Evolutionary conservation across 2,888 invertebrate genomes (phyloP), one percentile per base, ranked within the genome.

Genomic region (Diploptera punctata): DNA sequence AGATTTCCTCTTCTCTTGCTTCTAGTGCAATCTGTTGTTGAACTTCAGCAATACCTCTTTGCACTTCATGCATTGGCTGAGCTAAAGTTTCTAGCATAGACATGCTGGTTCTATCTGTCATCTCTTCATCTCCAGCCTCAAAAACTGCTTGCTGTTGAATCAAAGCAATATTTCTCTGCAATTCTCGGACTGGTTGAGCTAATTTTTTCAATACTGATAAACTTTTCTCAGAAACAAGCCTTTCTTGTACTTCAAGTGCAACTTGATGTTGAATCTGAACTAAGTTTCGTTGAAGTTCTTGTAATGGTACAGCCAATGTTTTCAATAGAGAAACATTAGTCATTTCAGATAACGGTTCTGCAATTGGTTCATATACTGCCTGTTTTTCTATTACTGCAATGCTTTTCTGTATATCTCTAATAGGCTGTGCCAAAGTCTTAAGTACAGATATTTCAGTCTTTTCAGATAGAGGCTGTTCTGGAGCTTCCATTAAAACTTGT

Each of bases 81-180:
- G 73, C 73, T 16, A 61, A 57, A n/a, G 70, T 52, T n/a, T 70
- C 26, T 21, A 70, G 19, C 60, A 67, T 47, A 19, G 49, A 26
- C 10, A 57, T 44, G 2, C 33, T 44, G 18, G 73, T 44, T 24
- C 31, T 38, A 18, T 73, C 70, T 10, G 69, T 47, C 47, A 71
- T 61, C 1, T 61, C 57, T 47, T 72, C 70, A 19, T 43, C 70
- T 2, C 60, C 67, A 9, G 73, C 67, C 21, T 74, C 73, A 1
- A 74, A 9, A 1, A 69, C 67, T 3, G 65, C 61, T 77, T 84
- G 83, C 70, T 84, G 82, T 76, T 83, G 83, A 5, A 84, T 78
- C 67, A 78, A 77, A 5, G 79, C 77, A 43, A 86, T 76, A 71
- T 84, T 82, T 70, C 76, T 80, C 71, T 84, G 82, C 33, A 86